Evolutionary conservation across 1,140 invertebrate genomes (phyloP).

Genomic region (Drusus annulatus): DNA sequence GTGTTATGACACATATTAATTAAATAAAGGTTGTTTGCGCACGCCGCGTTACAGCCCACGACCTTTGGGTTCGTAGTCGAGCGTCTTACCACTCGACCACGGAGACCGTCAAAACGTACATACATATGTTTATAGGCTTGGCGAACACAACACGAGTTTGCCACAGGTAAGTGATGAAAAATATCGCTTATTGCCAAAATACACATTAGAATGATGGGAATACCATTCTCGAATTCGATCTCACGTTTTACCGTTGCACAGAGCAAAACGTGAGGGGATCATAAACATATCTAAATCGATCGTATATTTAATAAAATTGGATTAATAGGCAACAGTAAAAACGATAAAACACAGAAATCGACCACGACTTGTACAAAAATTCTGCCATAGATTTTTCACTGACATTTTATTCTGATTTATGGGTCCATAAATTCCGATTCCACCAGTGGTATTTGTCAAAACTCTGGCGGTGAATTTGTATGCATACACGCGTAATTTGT

Average conservation of each 20-base stretch:
- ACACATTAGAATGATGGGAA: too few relatives aligned
- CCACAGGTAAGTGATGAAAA: too few relatives aligned
- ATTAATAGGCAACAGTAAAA: conserved; percentile 34
- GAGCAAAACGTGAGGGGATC: conserved; percentile 1
- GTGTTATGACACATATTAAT: too few relatives aligned
- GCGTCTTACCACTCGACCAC: too few relatives aligned
- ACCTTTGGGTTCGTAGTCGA: too few relatives aligned
- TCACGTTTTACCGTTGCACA: background rate
- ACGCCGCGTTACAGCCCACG: too few relatives aligned
- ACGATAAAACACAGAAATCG: conserved; percentile 37
- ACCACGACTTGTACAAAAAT: conserved; percentile 21
- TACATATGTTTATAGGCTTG: too few relatives aligned
- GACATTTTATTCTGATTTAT: conserved; percentile 57
- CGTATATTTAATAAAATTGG: conserved; percentile 26
- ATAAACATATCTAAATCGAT: background rate
- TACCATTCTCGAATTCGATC: too few relatives aligned
- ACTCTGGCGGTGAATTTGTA: conserved; percentile 48
- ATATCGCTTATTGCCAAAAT: too few relatives aligned
- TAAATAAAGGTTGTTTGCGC: too few relatives aligned
- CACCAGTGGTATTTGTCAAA: conserved; percentile 55
- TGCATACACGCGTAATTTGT: conserved; percentile 33
- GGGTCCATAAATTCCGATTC: conserved; percentile 52
- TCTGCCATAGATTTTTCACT: conserved; percentile 49
- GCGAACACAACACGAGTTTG: too few relatives aligned
- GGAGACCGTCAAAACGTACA: too few relatives aligned